These are phyloP conservation scores for Harpagifer antarcticus DNA, from an alignment of 2,797 vertebrate genomes.

Conservation along the genomic window DNA sequence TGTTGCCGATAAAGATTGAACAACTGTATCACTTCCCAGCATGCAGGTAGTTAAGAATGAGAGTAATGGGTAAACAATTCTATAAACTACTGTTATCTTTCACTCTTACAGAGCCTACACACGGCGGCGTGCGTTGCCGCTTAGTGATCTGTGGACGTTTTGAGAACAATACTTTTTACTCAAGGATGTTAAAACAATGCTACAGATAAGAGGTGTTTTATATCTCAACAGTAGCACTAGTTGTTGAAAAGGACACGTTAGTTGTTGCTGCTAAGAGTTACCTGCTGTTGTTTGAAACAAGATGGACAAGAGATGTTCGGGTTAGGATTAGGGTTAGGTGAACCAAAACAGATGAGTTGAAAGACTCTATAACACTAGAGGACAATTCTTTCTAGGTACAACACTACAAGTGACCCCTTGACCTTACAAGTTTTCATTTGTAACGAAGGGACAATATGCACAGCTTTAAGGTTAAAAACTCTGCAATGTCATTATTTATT, in stretches of 20 bases:
- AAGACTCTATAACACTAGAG: too few relatives aligned
- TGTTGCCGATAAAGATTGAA: neutral
- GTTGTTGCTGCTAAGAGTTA: neutral
- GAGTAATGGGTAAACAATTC: neutral
- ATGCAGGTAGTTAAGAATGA: neutral
- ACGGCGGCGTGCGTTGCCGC: too few relatives aligned
- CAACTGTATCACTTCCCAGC: neutral
- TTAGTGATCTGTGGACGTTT: constrained; percentile 7
- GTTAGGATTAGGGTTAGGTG: too few relatives aligned
- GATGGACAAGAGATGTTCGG: too few relatives aligned
- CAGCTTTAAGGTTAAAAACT: neutral
- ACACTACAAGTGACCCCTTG: neutral
- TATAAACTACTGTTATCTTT: neutral
- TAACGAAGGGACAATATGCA: neutral
- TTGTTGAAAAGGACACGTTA: too few relatives aligned
- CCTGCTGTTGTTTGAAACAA: neutral
- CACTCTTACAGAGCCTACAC: too few relatives aligned
- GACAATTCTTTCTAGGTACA: neutral
- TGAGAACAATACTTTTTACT: neutral
- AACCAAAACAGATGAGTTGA: too few relatives aligned
- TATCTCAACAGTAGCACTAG: neutral
- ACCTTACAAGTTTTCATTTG: neutral
- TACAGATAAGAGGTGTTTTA: neutral
- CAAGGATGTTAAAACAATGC: neutral
- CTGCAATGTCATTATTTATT: neutral